Conservation (phyloP, 2,888 invertebrate genomes). For the Noctuana brunneofusca region DNA sequence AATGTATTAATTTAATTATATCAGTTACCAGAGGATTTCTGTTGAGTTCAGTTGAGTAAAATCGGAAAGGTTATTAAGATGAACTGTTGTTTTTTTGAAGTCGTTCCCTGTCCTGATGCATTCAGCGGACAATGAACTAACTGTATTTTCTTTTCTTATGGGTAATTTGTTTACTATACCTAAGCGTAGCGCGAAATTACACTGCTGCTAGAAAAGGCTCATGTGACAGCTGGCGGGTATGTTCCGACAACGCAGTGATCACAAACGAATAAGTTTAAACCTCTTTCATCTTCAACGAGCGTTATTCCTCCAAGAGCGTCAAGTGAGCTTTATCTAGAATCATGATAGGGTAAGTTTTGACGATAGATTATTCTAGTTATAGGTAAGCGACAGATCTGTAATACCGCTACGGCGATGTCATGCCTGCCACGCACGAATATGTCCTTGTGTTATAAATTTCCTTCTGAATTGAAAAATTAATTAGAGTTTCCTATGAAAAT, state of each 20-base stretch:
- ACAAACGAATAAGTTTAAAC: neutral
- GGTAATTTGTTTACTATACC: slow-evolving; percentile 59
- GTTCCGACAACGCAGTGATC: neutral
- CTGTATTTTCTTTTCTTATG: slow-evolving; percentile 37
- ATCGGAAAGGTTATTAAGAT: slow-evolving; percentile 68
- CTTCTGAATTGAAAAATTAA: neutral
- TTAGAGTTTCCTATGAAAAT: neutral
- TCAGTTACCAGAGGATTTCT: slow-evolving; percentile 79
- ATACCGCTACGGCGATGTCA: slow-evolving; percentile 71
- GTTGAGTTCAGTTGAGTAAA: slow-evolving; percentile 80
- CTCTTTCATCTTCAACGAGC: slow-evolving; percentile 2
- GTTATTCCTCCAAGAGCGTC: slow-evolving; percentile 25
- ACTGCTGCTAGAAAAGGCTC: slow-evolving; percentile 50
- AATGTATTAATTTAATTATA: slow-evolving; percentile 75
- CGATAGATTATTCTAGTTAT: slow-evolving; percentile 70
- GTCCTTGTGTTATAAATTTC: slow-evolving; percentile 50
- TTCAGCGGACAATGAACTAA: slow-evolving; percentile 40
- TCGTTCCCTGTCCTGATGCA: slow-evolving; percentile 60
- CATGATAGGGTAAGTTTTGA: slow-evolving; percentile 60
- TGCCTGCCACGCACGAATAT: slow-evolving; percentile 60
- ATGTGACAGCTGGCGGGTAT: slow-evolving; percentile 39
- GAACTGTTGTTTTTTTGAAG: slow-evolving; percentile 75
- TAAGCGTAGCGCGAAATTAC: slow-evolving; percentile 69
- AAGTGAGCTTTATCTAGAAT: slow-evolving; percentile 43
- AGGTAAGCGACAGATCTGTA: slow-evolving; percentile 77